These are phyloP conservation scores for Malaclemys terrapin DNA, from an alignment of 2,113 vertebrate genomes.

Conservation along the genomic window DNA sequence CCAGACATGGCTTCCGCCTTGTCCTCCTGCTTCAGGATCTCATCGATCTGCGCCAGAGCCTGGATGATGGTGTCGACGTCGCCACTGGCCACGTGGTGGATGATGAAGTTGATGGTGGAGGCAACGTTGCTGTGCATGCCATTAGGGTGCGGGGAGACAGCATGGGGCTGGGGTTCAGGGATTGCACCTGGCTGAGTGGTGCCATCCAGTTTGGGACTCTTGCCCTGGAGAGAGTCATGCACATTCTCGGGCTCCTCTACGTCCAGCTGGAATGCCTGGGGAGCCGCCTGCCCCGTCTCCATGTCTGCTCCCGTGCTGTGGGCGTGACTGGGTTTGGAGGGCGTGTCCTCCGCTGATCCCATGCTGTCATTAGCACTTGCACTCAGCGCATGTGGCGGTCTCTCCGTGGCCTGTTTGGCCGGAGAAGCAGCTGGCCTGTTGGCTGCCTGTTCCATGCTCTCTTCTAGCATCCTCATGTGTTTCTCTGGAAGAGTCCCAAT, in stretches of 20 bases:
- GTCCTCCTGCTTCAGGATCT: slow-evolving; percentile 85
- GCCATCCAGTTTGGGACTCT: slow-evolving; percentile 81
- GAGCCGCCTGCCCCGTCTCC: slow-evolving; percentile 72
- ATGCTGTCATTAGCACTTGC: slow-evolving; percentile 72
- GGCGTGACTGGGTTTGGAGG: slow-evolving; percentile 81
- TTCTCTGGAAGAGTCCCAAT: slow-evolving; percentile 86
- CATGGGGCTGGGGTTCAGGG: slow-evolving; percentile 80
- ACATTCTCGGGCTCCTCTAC: slow-evolving; percentile 80
- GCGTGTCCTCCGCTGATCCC: slow-evolving; percentile 73
- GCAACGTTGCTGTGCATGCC: slow-evolving; percentile 83
- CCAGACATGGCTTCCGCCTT: slow-evolving; percentile 85
- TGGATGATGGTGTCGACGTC: slow-evolving; percentile 87
- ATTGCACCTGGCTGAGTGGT: slow-evolving; percentile 81
- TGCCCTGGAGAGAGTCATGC: slow-evolving; percentile 71
- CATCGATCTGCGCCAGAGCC: slow-evolving; percentile 84
- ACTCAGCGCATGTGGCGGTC: slow-evolving; percentile 64
- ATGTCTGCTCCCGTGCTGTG: slow-evolving; percentile 76
- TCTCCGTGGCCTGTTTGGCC: neutral
- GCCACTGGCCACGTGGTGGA: slow-evolving; percentile 84
- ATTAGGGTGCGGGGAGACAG: slow-evolving; percentile 81
- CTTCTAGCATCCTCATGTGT: slow-evolving; percentile 80
- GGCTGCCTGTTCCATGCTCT: neutral
- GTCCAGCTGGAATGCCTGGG: slow-evolving; percentile 79
- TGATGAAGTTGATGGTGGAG: slow-evolving; percentile 87
- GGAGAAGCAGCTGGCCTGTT: neutral